Evolutionary conservation across 2,113 vertebrate genomes (phyloP), one percentile per base, ranked within the genome.

Genomic region (Siphamia tubifer): DNA sequence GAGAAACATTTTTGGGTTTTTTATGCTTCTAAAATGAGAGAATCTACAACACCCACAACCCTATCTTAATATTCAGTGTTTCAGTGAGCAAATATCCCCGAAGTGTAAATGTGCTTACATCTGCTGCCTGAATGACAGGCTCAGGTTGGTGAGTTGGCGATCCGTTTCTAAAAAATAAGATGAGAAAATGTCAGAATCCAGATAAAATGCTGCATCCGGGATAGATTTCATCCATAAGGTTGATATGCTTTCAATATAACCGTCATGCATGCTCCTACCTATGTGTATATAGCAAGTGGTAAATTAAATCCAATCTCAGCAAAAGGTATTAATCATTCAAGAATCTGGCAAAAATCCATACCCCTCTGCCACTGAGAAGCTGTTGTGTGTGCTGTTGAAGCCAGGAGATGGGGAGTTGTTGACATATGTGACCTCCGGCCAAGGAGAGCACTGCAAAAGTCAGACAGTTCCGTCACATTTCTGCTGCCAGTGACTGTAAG

Each of bases 341-440:
- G 28, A 43, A 47, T 23, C 0, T 4, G 12, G 23, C 4, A 28
- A 17, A 36, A 45, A 82, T 9, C 10, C 93, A 67, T 90, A 99
- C 97, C 97, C 95, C 89, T 99, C 97, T 1, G 86, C 87, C 4
- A 97, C 90, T 43, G 95, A 90, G 77, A 98, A 98, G 75, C 92
- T 95, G 94, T 92, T 96, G 75, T 94, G 96, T 47, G 95, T 89
- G 71, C 92, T 98, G 91, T 91, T 98, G 84, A 99, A 99, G 51
- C 94, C 94, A 4, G 96, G 97, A 39, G 96, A 97, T 0, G 97
- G 96, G 0, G 95, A 94, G 32, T 93, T 98, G 80, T 87, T 95
- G 48, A 98, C 94, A 2, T 98, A 99, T 0, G 96, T 94, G 55
- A 95, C 88, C 86, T 99, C 96, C 0, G 97, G 97, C 97, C 97